Evolutionary conservation across 2,113 vertebrate species (phyloP).

Genomic region (Otus sunia): DNA sequence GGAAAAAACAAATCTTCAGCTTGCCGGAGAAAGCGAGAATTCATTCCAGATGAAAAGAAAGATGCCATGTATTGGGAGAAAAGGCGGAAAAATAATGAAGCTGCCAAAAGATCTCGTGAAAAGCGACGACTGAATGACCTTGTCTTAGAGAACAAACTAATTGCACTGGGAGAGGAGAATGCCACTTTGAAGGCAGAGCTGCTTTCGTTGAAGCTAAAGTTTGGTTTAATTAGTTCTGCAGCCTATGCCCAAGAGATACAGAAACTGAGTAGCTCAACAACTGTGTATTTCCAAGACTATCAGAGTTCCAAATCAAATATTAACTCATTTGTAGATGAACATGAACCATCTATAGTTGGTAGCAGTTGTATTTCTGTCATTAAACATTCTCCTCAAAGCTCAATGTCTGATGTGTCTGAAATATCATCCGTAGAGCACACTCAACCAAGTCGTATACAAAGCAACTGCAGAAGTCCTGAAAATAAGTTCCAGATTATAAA

Average conservation of each 20-base stretch:
- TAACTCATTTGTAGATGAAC: slow-evolving; percentile 75
- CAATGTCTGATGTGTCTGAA: slow-evolving; percentile 80
- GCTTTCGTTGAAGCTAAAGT: slow-evolving; percentile 90
- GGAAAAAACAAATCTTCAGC: slow-evolving; percentile 78
- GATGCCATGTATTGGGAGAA: slow-evolving; percentile 95
- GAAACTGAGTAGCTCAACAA: slow-evolving; percentile 79
- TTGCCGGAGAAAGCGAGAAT: slow-evolving; percentile 91
- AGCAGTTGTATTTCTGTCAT: slow-evolving; percentile 94
- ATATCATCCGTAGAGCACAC: slow-evolving; percentile 66
- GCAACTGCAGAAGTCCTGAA: slow-evolving; percentile 74
- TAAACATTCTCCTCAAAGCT: slow-evolving; percentile 90
- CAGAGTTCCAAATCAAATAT: slow-evolving; percentile 66
- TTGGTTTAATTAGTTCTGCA: slow-evolving; percentile 88
- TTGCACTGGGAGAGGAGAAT: slow-evolving; percentile 93
- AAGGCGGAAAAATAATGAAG: slow-evolving; percentile 94
- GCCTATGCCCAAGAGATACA: slow-evolving; percentile 90
- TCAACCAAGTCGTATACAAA: slow-evolving; percentile 68
- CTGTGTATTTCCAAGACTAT: slow-evolving; percentile 84
- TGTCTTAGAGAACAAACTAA: slow-evolving; percentile 94
- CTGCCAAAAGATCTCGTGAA: slow-evolving; percentile 94
- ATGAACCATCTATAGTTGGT: slow-evolving; percentile 75
- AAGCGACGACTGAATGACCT: slow-evolving; percentile 94
- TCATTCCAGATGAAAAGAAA: slow-evolving; percentile 96
- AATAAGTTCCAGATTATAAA: slow-evolving; percentile 82
- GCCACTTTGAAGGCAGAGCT: slow-evolving; percentile 90